Percentiles rank a stretch among this genome's conserved stretches.
Evolutionary conservation across 1,140 invertebrate species (phyloP).

Genomic region (Vanessa atalanta): DNA sequence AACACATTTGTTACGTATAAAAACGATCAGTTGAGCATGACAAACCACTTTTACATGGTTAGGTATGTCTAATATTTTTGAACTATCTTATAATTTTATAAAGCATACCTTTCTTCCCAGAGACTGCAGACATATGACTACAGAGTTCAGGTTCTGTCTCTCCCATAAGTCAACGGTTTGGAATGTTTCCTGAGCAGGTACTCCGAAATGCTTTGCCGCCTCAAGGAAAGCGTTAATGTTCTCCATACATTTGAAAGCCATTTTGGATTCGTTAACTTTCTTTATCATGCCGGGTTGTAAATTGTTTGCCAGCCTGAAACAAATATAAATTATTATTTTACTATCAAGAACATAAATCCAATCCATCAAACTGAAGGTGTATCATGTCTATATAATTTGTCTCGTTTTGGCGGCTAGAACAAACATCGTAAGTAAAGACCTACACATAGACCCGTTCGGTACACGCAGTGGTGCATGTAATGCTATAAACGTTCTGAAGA

Average conservation of each 20-base stretch:
- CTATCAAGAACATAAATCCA: too few relatives aligned
- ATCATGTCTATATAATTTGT: too few relatives aligned
- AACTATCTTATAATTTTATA: neutral
- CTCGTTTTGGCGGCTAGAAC: too few relatives aligned
- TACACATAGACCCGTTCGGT: too few relatives aligned
- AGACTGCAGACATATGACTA: slow-evolving; percentile 96
- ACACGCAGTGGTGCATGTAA: too few relatives aligned
- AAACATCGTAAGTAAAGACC: too few relatives aligned
- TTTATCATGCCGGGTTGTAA: slow-evolving; percentile 90
- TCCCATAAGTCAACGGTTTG: slow-evolving; percentile 98
- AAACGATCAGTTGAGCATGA: too few relatives aligned
- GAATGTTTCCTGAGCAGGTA: slow-evolving; percentile 97
- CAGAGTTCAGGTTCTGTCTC: slow-evolving; percentile 95
- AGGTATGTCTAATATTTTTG: too few relatives aligned
- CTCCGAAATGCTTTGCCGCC: slow-evolving; percentile 92
- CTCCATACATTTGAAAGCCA: slow-evolving; percentile 99
- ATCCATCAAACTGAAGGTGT: neutral
- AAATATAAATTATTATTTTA: neutral
- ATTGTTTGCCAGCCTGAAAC: slow-evolving; percentile 88
- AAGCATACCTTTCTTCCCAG: slow-evolving; percentile 93
- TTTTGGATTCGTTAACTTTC: slow-evolving; percentile 91
- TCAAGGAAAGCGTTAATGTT: slow-evolving; percentile 98
- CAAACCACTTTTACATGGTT: too few relatives aligned
- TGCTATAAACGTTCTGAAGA: too few relatives aligned
- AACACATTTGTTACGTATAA: too few relatives aligned